Conservation (phyloP, 2,113 vertebrate species). For the Mesitornis unicolor region DNA sequence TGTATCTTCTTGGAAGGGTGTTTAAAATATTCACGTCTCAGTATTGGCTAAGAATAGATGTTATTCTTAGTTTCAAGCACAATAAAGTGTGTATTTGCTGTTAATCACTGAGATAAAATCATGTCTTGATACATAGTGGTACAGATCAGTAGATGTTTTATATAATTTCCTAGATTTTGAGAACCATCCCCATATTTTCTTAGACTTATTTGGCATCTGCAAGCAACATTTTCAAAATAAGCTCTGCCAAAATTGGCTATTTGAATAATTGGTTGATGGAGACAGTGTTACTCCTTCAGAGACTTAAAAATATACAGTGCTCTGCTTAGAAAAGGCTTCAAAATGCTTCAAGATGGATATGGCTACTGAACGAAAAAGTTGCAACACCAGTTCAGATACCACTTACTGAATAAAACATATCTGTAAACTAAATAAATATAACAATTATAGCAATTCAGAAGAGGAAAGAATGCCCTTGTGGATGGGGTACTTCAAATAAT, state of each 20-base stretch:
- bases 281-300: background rate
- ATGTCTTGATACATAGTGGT: background rate
- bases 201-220: background rate
- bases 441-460: background rate
- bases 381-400: background rate
- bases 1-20: background rate
- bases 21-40: background rate
- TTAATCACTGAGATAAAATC: background rate
- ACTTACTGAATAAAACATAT: background rate
- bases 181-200: background rate
- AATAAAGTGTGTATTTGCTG: background rate
- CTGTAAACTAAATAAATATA: background rate
- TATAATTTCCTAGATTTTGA: background rate
- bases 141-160: background rate
- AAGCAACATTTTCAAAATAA: background rate
- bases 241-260: background rate
- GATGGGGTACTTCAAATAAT: fast-evolving
- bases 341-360: background rate
- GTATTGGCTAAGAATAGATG: background rate
- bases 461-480: background rate
- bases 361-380: background rate
- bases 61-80: background rate
- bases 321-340: background rate
- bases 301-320: background rate
- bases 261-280: background rate